Evolutionary conservation across 2,797 vertebrate genomes (phyloP).

Genomic region (Xiphophorus birchmanni): DNA sequence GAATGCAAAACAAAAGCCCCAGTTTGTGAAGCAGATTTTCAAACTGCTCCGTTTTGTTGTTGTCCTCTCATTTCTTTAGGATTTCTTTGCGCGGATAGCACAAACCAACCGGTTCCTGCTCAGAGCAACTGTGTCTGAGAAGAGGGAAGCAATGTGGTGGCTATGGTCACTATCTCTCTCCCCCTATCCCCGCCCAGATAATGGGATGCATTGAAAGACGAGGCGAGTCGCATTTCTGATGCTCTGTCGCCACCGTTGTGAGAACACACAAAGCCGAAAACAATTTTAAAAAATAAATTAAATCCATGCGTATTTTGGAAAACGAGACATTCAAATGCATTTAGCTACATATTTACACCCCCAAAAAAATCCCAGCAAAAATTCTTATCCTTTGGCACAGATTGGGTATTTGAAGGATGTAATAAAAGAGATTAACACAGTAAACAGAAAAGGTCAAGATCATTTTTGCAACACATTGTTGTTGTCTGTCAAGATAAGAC

Average conservation of each 20-base stretch:
- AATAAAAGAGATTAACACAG: background rate
- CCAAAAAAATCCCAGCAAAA: background rate
- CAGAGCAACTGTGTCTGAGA: slow-evolving; percentile 40
- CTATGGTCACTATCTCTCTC: slow-evolving; percentile 23
- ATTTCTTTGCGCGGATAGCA: slow-evolving; percentile 6
- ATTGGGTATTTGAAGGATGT: background rate
- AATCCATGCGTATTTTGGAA: background rate
- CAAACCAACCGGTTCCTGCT: slow-evolving; percentile 40
- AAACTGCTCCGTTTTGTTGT: slow-evolving; percentile 39
- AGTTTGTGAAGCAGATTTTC: background rate
- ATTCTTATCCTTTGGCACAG: background rate
- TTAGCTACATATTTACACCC: background rate
- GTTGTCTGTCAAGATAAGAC: background rate
- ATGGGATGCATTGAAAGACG: slow-evolving; percentile 49
- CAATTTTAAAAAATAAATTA: background rate
- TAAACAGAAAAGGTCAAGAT: background rate
- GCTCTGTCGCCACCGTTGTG: slow-evolving; percentile 72
- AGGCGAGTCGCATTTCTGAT: slow-evolving; percentile 25
- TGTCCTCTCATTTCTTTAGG: slow-evolving; percentile 15
- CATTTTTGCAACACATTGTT: background rate
- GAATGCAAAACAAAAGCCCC: background rate
- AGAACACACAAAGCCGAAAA: background rate
- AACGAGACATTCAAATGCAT: background rate
- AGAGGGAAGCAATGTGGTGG: slow-evolving; percentile 46
- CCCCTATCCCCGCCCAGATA: slow-evolving; percentile 75